Base-by-base conservation (phyloP, 1,140 invertebrate genomes). In the Acromyrmex echinatior region DNA sequence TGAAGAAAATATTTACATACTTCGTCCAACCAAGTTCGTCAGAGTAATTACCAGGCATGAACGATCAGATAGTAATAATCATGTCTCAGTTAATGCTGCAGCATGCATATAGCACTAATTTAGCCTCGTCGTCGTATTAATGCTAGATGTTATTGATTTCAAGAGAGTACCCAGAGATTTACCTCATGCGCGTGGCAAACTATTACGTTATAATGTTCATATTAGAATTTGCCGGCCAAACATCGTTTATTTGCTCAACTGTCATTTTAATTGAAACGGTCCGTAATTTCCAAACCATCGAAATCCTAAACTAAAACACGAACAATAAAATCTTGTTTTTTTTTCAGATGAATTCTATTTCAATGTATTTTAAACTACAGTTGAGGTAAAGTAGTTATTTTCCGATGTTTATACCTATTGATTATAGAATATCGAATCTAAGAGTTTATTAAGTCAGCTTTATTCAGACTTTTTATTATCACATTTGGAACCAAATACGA, bases 1-100 rank as follows among this genome's bases (percentile, higher is more conserved):
- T n/a, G 49, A 45, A 81, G 78, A 28, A 81, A 81, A 70, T 81
- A 81, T 81, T 81, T 71, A 71, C 49, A 71, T 80, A 56, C 49
- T 31, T 25, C 56, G 25, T 76, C 45, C 6, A 39, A 66, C 14
- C 18, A 10, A 53, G 28, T 31, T 21, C 18, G n/a, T 12, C 12
- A 18, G 25, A 79, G 18, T 68, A 68, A 79, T 79, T 68, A 51
- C 21, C 39, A 18, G 56, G 6, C 28, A 18, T 51, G 28, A 28
- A 35, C 16, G 51, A 31, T 74, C 9, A 10, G 49, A 63, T 21
- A 58, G 31, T 78, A 28, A 78, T 78, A 62, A 78, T 63, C 31
- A 28, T 16, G 74, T 16, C 58, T n/a, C 21, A 35, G 16, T 45
- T 77, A 62, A 76, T 76, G 63, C 45, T n/a, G 28, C 9, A 45